A percentile compares a stretch with the other conserved stretches of the same genome.
Evolutionary conservation across 2,888 invertebrate species (phyloP).

Genomic region (Rotaria magnacalcarata): DNA sequence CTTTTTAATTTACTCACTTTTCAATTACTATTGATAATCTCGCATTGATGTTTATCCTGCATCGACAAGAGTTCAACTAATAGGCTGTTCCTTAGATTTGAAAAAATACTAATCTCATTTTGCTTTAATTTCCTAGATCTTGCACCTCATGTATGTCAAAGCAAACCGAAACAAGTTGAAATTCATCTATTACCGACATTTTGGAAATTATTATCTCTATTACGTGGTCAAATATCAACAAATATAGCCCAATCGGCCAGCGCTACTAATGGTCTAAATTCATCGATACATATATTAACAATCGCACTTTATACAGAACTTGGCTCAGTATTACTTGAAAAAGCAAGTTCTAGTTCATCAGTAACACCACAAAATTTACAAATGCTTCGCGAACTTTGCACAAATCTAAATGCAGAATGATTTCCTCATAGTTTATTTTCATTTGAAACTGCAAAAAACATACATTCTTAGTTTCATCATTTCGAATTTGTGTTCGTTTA

Average conservation of each 20-base stretch:
- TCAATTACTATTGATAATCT: too few relatives aligned
- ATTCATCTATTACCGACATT: conserved; percentile 41
- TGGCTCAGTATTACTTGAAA: conserved; percentile 40
- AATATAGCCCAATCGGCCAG: conserved; percentile 26
- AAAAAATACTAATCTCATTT: too few relatives aligned
- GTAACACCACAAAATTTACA: conserved; percentile 42
- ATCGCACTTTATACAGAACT: conserved; percentile 39
- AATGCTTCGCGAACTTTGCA: conserved; percentile 36
- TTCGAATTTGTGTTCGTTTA: not conserved
- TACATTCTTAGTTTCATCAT: not conserved
- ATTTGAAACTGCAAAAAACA: not conserved
- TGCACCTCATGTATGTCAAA: conserved; percentile 31
- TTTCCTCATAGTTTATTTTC: not conserved
- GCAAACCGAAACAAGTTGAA: conserved; percentile 45
- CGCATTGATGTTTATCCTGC: too few relatives aligned
- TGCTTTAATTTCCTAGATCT: conserved; percentile 23
- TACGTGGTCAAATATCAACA: conserved; percentile 15
- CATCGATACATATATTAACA: conserved; percentile 33
- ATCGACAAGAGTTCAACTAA: too few relatives aligned
- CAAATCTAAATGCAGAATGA: not conserved
- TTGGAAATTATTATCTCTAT: conserved; percentile 39
- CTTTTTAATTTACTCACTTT: too few relatives aligned
- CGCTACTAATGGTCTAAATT: conserved; percentile 36
- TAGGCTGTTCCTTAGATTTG: too few relatives aligned
- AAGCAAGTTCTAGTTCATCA: conserved; percentile 38